Percentiles rank a stretch among this genome's conserved stretches.
Conservation (phyloP, 2,888 invertebrate genomes). For the Metallyticus violacea region DNA sequence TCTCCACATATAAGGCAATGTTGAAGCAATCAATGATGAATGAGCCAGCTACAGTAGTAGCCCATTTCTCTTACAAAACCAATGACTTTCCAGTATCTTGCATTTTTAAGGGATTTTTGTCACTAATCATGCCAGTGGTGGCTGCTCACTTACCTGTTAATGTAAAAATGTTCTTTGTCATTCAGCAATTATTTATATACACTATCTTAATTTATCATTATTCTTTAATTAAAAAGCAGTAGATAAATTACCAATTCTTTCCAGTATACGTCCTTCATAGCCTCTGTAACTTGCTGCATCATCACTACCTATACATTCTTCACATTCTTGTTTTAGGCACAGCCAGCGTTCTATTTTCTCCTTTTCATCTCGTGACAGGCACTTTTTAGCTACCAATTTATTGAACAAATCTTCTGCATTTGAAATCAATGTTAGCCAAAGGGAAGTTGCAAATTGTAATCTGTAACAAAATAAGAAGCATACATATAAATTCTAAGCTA, state of each 20-base stretch:
- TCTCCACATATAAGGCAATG: too few species aligned
- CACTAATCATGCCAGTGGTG: too few species aligned
- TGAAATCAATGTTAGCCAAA: conserved; percentile 76
- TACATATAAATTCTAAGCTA: neutral
- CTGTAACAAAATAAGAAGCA: conserved; percentile 29
- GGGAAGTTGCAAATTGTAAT: conserved; percentile 77
- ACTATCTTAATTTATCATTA: too few species aligned
- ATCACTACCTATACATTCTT: conserved; percentile 70
- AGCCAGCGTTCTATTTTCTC: conserved; percentile 81
- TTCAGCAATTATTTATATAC: too few species aligned
- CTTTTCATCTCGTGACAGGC: conserved; percentile 67
- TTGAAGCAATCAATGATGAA: too few species aligned
- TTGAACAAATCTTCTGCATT: conserved; percentile 83
- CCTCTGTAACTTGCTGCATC: conserved; percentile 49
- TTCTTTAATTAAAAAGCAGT: too few species aligned
- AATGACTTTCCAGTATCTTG: too few species aligned
- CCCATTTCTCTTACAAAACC: too few species aligned
- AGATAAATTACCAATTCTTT: conserved; percentile 47
- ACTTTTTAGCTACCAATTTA: conserved; percentile 66
- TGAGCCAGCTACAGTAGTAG: too few species aligned
- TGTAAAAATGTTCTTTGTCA: too few species aligned
- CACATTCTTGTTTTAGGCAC: conserved; percentile 81
- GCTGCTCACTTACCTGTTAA: too few species aligned
- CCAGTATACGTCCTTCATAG: conserved; percentile 53
- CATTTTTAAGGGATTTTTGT: too few species aligned